Percentiles rank a stretch among this genome's conserved stretches.
These are phyloP conservation scores for Momotus momota DNA, from an alignment of 2,797 vertebrate genomes.

Conservation along the genomic window DNA sequence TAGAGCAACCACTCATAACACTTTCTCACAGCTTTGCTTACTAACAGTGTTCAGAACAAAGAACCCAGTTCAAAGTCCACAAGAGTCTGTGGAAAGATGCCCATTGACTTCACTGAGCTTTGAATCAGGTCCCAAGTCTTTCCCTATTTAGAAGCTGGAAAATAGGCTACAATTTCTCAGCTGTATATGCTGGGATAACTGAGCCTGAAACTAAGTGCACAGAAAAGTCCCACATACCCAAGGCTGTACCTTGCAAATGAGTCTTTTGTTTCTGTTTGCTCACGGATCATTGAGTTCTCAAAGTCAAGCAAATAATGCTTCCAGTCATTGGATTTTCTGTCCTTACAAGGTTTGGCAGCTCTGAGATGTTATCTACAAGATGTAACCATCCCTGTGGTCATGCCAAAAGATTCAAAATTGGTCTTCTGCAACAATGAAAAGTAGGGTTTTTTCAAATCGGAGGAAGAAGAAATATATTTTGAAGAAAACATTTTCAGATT, in stretches of 20 bases:
- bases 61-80: neutral
- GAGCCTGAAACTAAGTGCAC: neutral
- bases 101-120: conserved; percentile 22
- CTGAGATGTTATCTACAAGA: neutral
- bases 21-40: conserved; percentile 36
- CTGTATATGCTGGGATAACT: neutral
- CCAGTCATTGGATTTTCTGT: conserved; percentile 13
- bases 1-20: neutral
- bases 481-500: neutral
- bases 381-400: neutral
- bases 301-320: conserved; percentile 27
- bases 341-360: neutral
- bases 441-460: neutral
- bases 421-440: neutral
- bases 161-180: conserved; percentile 9
- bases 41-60: neutral
- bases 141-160: neutral
- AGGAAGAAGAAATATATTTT: neutral
- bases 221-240: neutral
- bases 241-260: conserved; percentile 23
- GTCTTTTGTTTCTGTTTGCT: conserved; percentile 16
- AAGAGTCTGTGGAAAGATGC: conserved; percentile 43
- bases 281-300: neutral
- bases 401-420: neutral
- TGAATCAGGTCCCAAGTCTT: neutral